These are phyloP conservation scores for Lutjanus campechanus DNA, from an alignment of 2,797 vertebrate species.

Conservation along the genomic window DNA sequence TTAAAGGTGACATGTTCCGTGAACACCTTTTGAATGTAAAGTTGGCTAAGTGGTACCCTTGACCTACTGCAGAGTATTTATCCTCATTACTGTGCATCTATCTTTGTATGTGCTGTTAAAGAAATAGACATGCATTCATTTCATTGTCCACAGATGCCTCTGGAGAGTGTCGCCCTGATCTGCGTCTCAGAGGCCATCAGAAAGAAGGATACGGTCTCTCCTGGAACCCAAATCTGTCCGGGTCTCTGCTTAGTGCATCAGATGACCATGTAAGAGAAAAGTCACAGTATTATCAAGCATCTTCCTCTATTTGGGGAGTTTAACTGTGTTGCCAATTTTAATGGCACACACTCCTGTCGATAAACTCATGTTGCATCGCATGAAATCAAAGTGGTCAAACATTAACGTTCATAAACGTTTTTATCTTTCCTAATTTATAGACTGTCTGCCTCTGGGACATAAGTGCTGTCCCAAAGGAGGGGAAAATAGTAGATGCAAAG, in stretches of 20 bases:
- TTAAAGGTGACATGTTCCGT: neutral
- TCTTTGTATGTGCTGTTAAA: neutral
- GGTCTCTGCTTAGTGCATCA: constrained; percentile 94
- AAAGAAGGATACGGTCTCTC: constrained; percentile 97
- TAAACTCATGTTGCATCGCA: neutral
- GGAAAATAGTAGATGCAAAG: constrained; percentile 93
- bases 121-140: neutral
- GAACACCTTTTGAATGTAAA: neutral
- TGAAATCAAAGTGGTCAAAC: neutral
- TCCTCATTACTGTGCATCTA: accelerated
- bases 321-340: neutral
- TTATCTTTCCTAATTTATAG: constrained; percentile 66
- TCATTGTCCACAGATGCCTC: constrained; percentile 86
- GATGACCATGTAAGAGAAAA: constrained; percentile 92
- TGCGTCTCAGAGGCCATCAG: constrained; percentile 94
- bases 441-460: constrained; percentile 97
- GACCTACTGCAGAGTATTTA: neutral
- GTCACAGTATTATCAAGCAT: neutral
- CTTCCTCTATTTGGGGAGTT: neutral
- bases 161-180: constrained; percentile 94
- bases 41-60: neutral
- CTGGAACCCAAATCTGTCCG: constrained; percentile 96
- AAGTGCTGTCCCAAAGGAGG: constrained; percentile 90
- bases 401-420: too few relatives aligned
- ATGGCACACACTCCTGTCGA: neutral